Evolutionary conservation across 2,888 invertebrate species (phyloP), one percentile per base, ranked within the genome.

Genomic region (Osmoderma eremita): DNA sequence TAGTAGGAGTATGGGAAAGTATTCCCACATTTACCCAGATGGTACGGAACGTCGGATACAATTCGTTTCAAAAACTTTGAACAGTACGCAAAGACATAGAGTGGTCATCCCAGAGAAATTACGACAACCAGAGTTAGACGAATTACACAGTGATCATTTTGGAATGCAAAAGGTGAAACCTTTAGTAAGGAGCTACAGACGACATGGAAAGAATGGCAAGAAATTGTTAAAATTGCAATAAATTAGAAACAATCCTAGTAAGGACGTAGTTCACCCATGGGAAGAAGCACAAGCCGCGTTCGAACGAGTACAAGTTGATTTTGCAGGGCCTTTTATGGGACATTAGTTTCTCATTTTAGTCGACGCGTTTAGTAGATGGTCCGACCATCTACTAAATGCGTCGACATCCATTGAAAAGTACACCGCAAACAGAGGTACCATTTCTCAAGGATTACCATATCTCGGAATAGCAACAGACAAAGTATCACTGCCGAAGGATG

Each of bases 11-110:
- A n/a, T n/a, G n/a, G n/a, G n/a, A 2, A 58, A 72, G 15, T 20
- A 18, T 8, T 49, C 48, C 6, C 79, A 81, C 65, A 69, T 71
- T 22, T 75, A 71, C 50, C 67, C 68, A 22, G 76, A 81, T 70
- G 78, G 78, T n/a, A 67, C 69, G 12, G 80, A 82, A 67, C 70
- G 76, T 49, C 81, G 79, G 2, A 76, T 82, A 38, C 74, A 76
- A 12, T 81, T 75, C 72, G 79, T 80, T 3, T 81, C 78, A 3
- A 71, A 71, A 74, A 78, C 72, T 50, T 73, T 75, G 63, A 30
- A 75, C 68, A 73, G 61, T 54, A 72, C 73, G 3, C 72, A 81
- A 3, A 15, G 13, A 8, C 58, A 41, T 20, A 58, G 58, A 20
- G 15, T 20, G 3, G 54, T 64, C 3, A 53, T 64, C 24, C 64